Conservation (phyloP, 2,888 invertebrate species). For the Philereme vetulata region DNA sequence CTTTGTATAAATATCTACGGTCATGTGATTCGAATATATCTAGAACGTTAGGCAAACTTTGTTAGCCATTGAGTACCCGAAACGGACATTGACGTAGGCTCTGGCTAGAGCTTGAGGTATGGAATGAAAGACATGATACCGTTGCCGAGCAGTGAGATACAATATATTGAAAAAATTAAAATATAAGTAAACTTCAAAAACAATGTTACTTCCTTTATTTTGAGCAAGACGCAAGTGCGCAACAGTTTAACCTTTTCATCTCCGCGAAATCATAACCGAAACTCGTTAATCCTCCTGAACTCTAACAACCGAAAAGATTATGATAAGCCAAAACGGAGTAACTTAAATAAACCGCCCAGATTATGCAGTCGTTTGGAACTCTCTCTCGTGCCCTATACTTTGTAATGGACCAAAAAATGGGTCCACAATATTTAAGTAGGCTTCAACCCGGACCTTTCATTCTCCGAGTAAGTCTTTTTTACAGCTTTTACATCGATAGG, state of each 20-base stretch:
- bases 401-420: constrained; percentile 63
- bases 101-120: too few species aligned
- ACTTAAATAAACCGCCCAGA: constrained; percentile 51
- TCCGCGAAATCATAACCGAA: constrained; percentile 35
- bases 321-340: constrained; percentile 50
- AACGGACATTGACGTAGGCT: too few species aligned
- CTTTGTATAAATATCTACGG: too few species aligned
- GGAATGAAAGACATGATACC: too few species aligned
- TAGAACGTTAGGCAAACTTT: too few species aligned
- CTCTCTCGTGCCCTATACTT: constrained; percentile 46
- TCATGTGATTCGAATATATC: too few species aligned
- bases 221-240: background rate
- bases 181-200: too few species aligned
- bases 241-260: constrained; percentile 23
- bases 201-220: background rate
- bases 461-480: constrained; percentile 50
- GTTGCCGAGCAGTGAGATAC: too few species aligned
- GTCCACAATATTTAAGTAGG: constrained; percentile 66
- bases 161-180: too few species aligned
- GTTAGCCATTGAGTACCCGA: too few species aligned
- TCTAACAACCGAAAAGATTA: constrained; percentile 52
- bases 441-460: constrained; percentile 48
- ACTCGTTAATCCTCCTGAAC: constrained; percentile 47
- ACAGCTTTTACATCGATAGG: constrained; percentile 66
- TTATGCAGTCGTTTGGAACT: constrained; percentile 56